Evolutionary conservation across 2,797 vertebrate genomes (phyloP).

Genomic region (Acipenser oxyrinchus): DNA sequence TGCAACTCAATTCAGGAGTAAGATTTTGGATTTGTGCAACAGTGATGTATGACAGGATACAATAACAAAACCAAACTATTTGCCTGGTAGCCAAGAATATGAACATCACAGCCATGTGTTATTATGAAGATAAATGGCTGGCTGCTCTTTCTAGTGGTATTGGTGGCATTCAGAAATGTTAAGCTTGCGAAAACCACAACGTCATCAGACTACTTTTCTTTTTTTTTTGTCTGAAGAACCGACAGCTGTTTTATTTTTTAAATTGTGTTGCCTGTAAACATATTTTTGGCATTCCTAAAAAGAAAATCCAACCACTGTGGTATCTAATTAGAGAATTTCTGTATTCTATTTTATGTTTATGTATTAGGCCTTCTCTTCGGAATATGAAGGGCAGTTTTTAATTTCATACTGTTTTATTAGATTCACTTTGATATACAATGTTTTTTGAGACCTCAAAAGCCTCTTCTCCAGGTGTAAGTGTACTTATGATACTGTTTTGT

Average conservation of each 20-base stretch:
- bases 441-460: too few species aligned
- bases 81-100: neutral
- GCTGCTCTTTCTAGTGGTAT: slow-evolving; percentile 49
- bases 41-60: neutral
- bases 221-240: too few species aligned
- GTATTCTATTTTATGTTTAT: neutral
- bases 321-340: neutral
- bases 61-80: neutral
- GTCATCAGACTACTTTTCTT: neutral
- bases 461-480: too few species aligned
- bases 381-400: neutral
- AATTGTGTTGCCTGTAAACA: too few species aligned
- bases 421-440: too few species aligned
- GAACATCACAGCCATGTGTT: slow-evolving; percentile 1
- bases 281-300: too few species aligned
- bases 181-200: slow-evolving; percentile 15
- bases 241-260: too few species aligned
- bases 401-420: too few species aligned
- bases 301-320: neutral
- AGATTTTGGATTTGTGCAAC: too few species aligned
- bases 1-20: too few species aligned
- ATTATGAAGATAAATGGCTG: neutral
- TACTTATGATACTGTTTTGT: too few species aligned
- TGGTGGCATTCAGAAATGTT: slow-evolving; percentile 26
- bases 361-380: neutral